phyloP scores from a whole-genome alignment of 2,888 invertebrate species.

The Cyaniris semiargus region DNA sequence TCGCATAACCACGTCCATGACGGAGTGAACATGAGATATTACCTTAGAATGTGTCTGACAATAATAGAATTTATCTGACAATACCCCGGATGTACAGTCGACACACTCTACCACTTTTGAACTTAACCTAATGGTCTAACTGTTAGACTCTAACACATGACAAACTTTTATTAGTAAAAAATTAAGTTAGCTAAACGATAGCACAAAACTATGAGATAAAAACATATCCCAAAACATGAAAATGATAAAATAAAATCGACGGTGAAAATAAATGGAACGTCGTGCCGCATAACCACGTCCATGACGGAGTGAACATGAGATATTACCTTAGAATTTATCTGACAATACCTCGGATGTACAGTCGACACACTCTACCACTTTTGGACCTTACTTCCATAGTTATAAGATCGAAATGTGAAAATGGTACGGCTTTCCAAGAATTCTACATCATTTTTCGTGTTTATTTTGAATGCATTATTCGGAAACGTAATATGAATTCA shows the following conservation, averaged over 20 bases:
- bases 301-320: slow-evolving; percentile 45
- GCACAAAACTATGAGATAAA: too few species aligned
- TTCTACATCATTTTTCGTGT: slow-evolving; percentile 20
- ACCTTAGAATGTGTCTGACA: slow-evolving; percentile 44
- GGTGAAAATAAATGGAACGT: slow-evolving; percentile 37
- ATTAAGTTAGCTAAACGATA: too few species aligned
- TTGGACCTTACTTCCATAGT: neutral
- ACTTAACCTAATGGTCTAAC: too few species aligned
- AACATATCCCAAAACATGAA: too few species aligned
- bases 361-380: neutral
- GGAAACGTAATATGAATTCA: slow-evolving; percentile 14
- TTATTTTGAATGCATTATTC: slow-evolving; percentile 16
- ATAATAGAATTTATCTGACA: too few species aligned
- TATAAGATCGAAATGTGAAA: neutral
- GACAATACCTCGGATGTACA: slow-evolving; percentile 41
- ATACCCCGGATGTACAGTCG: slow-evolving; percentile 20
- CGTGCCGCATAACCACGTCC: slow-evolving; percentile 35
- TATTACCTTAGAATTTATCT: slow-evolving; percentile 47
- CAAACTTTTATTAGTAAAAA: too few species aligned
- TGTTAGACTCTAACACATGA: too few species aligned
- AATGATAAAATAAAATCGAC: neutral
- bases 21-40: slow-evolving; percentile 48
- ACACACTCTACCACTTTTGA: neutral
- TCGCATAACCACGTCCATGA: slow-evolving; percentile 36
- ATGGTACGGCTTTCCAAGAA: neutral